Evolutionary conservation across 1,140 invertebrate species (phyloP).

Genomic region (Forficula auricularia): DNA sequence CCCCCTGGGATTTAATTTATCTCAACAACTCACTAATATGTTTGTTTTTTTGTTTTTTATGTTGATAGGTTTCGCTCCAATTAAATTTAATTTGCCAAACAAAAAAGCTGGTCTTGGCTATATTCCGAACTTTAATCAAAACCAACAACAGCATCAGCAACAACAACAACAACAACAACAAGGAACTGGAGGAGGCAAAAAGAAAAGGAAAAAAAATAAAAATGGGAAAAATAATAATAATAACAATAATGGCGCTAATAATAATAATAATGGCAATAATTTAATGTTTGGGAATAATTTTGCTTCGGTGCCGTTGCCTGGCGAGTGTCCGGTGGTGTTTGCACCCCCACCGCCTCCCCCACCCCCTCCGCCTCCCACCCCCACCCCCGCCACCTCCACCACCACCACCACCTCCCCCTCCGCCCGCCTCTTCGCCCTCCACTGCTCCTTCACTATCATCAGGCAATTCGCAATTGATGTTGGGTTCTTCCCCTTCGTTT

Average conservation of each 20-base stretch:
- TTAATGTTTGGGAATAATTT: constrained; percentile 23
- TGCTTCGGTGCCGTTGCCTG: constrained; percentile 37
- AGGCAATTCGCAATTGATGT: too few relatives aligned
- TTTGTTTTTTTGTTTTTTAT: too few relatives aligned
- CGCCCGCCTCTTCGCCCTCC: constrained; percentile 13
- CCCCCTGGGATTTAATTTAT: too few relatives aligned
- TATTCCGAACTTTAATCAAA: constrained; percentile 16
- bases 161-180: constrained; percentile 17
- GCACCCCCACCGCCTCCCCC: constrained; percentile 20
- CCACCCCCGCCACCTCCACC: constrained; percentile 8
- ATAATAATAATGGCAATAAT: constrained; percentile 16
- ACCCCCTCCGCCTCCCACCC: constrained; percentile 10
- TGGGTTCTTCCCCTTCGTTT: too few relatives aligned
- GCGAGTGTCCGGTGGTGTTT: constrained; percentile 22
- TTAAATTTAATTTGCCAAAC: constrained; percentile 37
- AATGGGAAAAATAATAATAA: constrained; percentile 34
- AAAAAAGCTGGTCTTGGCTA: constrained; percentile 33
- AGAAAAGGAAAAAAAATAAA: constrained; percentile 48
- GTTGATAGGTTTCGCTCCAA: constrained; percentile 28
- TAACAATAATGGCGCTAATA: constrained; percentile 20
- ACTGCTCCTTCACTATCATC: too few relatives aligned
- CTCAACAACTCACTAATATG: too few relatives aligned
- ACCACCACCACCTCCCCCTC: constrained; percentile 13
- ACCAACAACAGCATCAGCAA: background rate
- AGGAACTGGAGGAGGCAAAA: constrained; percentile 49